phyloP scores from a whole-genome alignment of 2,888 invertebrate species.

The Glyphotaelius pellucidus region DNA sequence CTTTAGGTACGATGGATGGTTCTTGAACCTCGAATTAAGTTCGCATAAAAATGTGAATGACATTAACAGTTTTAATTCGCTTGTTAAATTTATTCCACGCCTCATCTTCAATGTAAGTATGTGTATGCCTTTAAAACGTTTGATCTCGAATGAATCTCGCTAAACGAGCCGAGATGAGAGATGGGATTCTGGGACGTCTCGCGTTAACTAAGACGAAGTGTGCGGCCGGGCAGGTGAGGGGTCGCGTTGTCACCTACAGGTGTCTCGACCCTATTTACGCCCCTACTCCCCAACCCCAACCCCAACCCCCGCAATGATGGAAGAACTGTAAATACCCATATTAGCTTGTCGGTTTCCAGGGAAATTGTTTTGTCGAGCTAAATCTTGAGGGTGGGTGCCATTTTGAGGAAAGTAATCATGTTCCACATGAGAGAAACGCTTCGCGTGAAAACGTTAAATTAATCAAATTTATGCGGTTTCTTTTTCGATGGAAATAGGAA shows the following conservation, averaged over 20 bases:
- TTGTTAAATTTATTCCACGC: background rate
- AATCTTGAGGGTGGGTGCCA: background rate
- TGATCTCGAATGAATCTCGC: slow-evolving; percentile 4
- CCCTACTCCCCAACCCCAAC: background rate
- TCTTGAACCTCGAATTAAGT: background rate
- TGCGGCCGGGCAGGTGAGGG: slow-evolving; percentile 26
- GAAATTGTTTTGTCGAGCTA: background rate
- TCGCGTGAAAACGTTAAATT: background rate
- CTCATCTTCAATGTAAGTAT: background rate
- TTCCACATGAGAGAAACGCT: background rate
- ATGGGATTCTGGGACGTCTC: background rate
- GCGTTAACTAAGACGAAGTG: slow-evolving; percentile 33
- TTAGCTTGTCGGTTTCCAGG: slow-evolving; percentile 2
- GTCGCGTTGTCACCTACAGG: slow-evolving; percentile 61
- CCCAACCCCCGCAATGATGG: background rate
- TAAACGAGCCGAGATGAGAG: background rate
- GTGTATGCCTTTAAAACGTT: background rate
- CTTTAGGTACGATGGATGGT: background rate
- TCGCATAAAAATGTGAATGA: background rate
- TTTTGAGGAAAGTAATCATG: background rate
- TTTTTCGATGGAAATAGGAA: background rate
- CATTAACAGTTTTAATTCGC: background rate
- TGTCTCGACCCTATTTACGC: slow-evolving; percentile 64
- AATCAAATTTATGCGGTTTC: background rate
- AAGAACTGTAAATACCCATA: slow-evolving; percentile 3